Evolutionary conservation across 2,113 vertebrate species (phyloP).

Genomic region (Scomber scombrus): DNA sequence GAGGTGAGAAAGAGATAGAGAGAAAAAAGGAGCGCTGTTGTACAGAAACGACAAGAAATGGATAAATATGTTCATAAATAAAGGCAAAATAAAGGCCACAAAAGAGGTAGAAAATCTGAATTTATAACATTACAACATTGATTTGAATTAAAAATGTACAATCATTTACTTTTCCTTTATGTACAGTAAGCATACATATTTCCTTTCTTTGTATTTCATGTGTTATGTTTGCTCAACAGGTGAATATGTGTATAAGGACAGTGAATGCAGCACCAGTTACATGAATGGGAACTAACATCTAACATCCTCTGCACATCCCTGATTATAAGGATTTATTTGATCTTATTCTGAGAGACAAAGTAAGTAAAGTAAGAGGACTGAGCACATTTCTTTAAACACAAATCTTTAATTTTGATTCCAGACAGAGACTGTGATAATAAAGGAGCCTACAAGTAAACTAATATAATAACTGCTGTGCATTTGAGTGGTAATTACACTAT

Average conservation of each 20-base stretch:
- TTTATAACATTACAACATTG: too few relatives aligned
- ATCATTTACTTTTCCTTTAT: not conserved
- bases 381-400: not conserved
- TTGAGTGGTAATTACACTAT: not conserved
- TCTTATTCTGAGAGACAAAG: not conserved
- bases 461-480: constrained; percentile 4
- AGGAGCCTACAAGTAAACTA: not conserved
- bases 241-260: too few relatives aligned
- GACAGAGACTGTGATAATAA: constrained; percentile 5
- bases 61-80: too few relatives aligned
- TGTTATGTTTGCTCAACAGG: too few relatives aligned
- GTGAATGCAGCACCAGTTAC: too few relatives aligned
- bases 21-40: not conserved
- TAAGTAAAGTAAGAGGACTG: not conserved
- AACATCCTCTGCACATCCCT: too few relatives aligned
- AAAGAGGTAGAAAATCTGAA: too few relatives aligned
- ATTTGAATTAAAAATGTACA: not conserved
- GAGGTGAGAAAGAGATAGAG: constrained; percentile 1
- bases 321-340: not conserved
- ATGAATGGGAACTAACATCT: too few relatives aligned
- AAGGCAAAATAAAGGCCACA: not conserved
- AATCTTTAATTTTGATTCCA: not conserved
- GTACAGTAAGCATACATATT: too few relatives aligned
- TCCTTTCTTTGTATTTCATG: too few relatives aligned
- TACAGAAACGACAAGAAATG: not conserved